A percentile compares a stretch with the other conserved stretches of the same genome.
These are phyloP conservation scores for Hesperia comma DNA, from an alignment of 2,888 invertebrate genomes.

Conservation along the genomic window DNA sequence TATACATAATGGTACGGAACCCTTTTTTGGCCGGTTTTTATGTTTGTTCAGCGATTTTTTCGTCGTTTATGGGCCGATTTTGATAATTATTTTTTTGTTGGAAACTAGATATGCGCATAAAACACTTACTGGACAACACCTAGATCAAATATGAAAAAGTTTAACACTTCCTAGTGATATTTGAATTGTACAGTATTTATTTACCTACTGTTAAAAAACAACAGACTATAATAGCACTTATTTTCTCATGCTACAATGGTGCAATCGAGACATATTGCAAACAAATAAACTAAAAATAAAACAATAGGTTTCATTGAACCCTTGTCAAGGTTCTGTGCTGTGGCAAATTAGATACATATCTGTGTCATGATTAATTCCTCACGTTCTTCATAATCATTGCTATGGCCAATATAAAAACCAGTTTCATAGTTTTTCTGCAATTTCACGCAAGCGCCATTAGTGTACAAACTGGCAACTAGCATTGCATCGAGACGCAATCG, in stretches of 20 bases:
- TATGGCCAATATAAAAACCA: slow-evolving; percentile 20
- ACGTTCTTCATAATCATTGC: slow-evolving; percentile 22
- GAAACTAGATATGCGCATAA: too few species aligned
- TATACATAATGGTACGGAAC: too few species aligned
- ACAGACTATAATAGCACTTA: background rate
- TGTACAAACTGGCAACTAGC: slow-evolving; percentile 1
- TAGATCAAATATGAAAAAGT: too few species aligned
- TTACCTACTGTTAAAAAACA: too few species aligned
- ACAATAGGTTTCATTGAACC: slow-evolving; percentile 22
- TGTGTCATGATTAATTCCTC: slow-evolving; percentile 14
- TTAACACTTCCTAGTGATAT: too few species aligned
- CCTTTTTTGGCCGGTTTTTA: too few species aligned
- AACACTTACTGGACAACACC: too few species aligned
- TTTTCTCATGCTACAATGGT: slow-evolving; percentile 16
- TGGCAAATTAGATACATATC: slow-evolving; percentile 21
- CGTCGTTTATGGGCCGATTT: too few species aligned
- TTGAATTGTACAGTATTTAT: too few species aligned
- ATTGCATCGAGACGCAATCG: slow-evolving; percentile 37
- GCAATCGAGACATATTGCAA: slow-evolving; percentile 15
- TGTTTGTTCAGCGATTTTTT: too few species aligned
- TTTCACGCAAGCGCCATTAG: slow-evolving; percentile 17
- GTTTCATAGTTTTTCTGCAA: slow-evolving; percentile 15
- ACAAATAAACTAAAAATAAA: slow-evolving; percentile 20
- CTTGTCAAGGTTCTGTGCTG: background rate
- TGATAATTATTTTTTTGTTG: too few species aligned